Percentiles rank a stretch among this genome's conserved stretches.
phyloP scores from a whole-genome alignment of 2,797 vertebrate genomes.

The Arctocebus calabarensis region DNA sequence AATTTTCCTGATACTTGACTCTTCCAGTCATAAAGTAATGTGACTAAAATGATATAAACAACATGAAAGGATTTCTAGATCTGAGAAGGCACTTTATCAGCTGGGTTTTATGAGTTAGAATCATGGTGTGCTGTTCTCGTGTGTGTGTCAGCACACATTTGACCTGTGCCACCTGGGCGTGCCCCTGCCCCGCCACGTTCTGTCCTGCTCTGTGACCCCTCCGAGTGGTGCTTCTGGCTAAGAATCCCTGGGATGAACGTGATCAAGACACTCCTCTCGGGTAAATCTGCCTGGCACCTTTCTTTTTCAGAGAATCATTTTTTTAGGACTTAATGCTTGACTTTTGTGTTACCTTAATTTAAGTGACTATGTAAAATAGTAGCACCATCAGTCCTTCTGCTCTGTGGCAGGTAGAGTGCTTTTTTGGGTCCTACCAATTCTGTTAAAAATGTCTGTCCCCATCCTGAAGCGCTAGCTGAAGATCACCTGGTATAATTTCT shows the following conservation, averaged over 20 bases:
- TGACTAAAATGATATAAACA: background rate
- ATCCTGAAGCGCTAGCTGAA: background rate
- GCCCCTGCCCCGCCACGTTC: background rate
- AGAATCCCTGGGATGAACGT: background rate
- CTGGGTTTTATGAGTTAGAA: background rate
- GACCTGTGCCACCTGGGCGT: background rate
- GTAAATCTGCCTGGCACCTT: fast-evolving
- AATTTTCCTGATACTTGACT: background rate
- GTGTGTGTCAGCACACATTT: background rate
- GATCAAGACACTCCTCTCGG: background rate
- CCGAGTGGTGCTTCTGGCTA: background rate
- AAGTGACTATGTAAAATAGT: background rate
- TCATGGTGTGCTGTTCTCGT: background rate
- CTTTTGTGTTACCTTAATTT: background rate
- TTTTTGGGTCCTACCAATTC: background rate
- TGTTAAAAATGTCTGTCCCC: background rate
- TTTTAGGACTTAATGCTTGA: background rate
- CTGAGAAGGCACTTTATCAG: background rate
- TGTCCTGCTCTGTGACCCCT: fast-evolving
- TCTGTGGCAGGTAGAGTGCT: background rate
- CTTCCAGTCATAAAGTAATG: background rate
- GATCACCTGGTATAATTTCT: background rate
- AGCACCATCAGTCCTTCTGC: background rate
- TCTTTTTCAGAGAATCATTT: background rate
- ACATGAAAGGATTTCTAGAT: background rate